These are phyloP conservation scores for Drosophila neutralis DNA, from an alignment of 2,888 invertebrate genomes.

Conservation along the genomic window DNA sequence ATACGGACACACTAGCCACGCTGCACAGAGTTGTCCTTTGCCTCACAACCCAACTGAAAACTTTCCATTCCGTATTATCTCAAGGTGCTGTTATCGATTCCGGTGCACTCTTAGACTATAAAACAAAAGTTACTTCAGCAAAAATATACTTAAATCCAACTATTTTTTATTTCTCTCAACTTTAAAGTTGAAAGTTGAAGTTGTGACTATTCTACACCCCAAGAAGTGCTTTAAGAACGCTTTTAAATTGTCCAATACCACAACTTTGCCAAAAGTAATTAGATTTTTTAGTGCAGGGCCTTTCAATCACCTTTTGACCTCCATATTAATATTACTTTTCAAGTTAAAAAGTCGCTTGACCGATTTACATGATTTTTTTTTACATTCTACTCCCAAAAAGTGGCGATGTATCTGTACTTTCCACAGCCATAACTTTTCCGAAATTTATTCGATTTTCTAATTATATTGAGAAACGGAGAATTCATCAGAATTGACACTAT, in stretches of 20 bases:
- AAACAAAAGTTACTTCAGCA: not conserved
- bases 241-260: not conserved
- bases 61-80: not conserved
- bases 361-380: not conserved
- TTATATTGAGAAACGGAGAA: not conserved
- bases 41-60: not conserved
- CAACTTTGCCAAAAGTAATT: not conserved
- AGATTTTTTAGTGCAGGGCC: rapidly evolving
- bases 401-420: not conserved
- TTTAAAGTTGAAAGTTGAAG: not conserved
- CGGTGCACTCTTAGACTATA: not conserved
- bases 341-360: not conserved
- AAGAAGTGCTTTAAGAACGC: not conserved
- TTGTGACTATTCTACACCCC: not conserved
- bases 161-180: not conserved
- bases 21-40: not conserved
- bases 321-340: not conserved
- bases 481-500: too few species aligned
- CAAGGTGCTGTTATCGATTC: not conserved
- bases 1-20: constrained; percentile 43
- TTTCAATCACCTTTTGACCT: not conserved
- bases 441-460: not conserved
- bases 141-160: not conserved
- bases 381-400: too few species aligned
- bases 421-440: not conserved